Conservation (phyloP, 1,140 invertebrate genomes). For the Heliconius nattereri region DNA sequence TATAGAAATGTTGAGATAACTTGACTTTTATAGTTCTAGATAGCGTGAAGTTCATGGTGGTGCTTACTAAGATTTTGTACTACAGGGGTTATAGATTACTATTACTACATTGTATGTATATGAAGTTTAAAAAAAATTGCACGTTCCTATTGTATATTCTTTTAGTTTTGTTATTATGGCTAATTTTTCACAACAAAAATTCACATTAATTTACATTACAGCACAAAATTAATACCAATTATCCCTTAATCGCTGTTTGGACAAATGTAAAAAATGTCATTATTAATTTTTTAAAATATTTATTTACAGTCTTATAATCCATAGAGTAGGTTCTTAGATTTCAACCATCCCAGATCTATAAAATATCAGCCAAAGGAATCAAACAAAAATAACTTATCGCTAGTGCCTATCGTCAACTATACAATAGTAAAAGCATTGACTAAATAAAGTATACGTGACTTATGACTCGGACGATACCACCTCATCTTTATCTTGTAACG, state of each 20-base stretch:
- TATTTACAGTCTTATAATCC: no score
- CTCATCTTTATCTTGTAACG: constrained; percentile 58
- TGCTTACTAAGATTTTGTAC: background rate
- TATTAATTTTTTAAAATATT: no score
- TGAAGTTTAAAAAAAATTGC: no score
- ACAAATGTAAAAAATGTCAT: no score
- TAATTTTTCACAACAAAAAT: no score
- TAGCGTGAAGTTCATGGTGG: background rate
- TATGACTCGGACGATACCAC: constrained; percentile 66
- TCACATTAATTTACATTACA: no score
- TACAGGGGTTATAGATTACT: background rate
- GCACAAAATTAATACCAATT: no score
- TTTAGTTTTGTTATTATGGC: no score
- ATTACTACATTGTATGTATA: no score
- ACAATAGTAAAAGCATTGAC: constrained; percentile 49
- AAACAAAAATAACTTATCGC: background rate
- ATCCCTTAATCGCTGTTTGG: no score
- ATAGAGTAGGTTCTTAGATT: background rate
- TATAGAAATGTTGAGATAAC: constrained; percentile 39
- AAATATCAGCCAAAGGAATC: no score
- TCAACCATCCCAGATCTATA: background rate
- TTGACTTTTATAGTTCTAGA: constrained; percentile 40
- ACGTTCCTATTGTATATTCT: no score
- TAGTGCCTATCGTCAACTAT: constrained; percentile 30
- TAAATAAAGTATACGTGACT: constrained; percentile 56